phyloP scores from a whole-genome alignment of 2,113 vertebrate genomes.

The Corythornis madagascariensis region DNA sequence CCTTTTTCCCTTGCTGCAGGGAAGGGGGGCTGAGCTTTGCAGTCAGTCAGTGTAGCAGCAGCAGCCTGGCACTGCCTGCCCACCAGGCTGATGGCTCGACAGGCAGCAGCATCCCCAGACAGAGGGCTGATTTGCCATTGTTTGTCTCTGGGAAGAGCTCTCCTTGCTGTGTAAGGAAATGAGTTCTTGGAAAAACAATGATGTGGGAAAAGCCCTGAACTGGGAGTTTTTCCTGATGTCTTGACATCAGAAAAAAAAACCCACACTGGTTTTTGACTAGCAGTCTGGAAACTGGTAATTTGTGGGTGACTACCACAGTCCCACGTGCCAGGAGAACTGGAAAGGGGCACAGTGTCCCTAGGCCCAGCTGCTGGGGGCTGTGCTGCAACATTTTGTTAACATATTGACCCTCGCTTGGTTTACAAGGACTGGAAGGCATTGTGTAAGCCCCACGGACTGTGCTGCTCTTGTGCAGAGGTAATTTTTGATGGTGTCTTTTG shows the following conservation, averaged over 20 bases:
- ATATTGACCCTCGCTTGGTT: neutral
- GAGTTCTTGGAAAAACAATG: slow-evolving; percentile 11
- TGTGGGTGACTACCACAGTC: accelerated
- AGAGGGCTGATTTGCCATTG: neutral
- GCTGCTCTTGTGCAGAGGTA: neutral
- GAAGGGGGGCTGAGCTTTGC: neutral
- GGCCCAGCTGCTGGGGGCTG: neutral
- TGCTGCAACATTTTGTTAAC: neutral
- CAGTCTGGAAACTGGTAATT: neutral
- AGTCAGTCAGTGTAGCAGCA: neutral
- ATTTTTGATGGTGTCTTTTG: neutral
- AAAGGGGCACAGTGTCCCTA: neutral
- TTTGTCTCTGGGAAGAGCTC: slow-evolving; percentile 7
- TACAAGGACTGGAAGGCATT: neutral
- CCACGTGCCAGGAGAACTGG: neutral
- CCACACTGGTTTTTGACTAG: neutral
- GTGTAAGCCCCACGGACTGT: neutral
- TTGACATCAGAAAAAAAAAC: neutral
- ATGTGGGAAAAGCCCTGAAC: neutral
- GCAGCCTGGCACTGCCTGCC: neutral
- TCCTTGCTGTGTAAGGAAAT: neutral
- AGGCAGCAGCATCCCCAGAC: neutral
- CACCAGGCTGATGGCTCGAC: neutral
- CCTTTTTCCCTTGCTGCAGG: neutral
- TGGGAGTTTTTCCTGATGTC: neutral